Base-by-base conservation (phyloP, 2,888 invertebrate species). In the Matsumyia berberina region DNA sequence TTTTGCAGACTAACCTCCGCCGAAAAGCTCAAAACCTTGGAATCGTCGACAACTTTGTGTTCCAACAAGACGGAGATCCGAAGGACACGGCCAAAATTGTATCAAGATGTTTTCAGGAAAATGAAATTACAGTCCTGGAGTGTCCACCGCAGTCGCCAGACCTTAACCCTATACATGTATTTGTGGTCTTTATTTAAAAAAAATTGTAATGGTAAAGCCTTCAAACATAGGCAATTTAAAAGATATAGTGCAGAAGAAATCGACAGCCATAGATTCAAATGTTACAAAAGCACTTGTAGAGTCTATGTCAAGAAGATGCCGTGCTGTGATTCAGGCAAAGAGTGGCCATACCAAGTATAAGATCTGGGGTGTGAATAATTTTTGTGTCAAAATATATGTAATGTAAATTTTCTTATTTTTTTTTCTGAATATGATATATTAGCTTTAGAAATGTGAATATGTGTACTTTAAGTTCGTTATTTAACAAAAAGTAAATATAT, bases 301-400 rank as follows among this genome's bases (percentile, higher is more conserved):
- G 9, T 35, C 35, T 35, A 35, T 35, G 35, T 2, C 35, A 5
- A 35, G 35, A 9, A 35, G 35, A 35, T 35, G 35, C 35, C 35
- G 35, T 35, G 35, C 35, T 8, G 31, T 31, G 5, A 31, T 31
- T 5, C 31, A 31, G 31, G 31, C 31, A 3, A 31, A 31, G 6
- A 6, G 3, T 5, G 31, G 31, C 6, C 31, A 5, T 31, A 37
- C 37, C n/a, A n/a, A 37, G n/a, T 37, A 37, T 12, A 5, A 7
- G 12, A 7, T 42, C 3, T 42, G 42, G 42, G 42, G 42, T 42
- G 42, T 42, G n/a, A 42, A 42, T 42, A 42, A n/a, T 42, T 42
- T 42, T n/a, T 42, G n/a, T 35, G 31, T 39, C 39, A 24, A 58
- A n/a, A n/a, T n/a, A n/a, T n/a, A n/a, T n/a, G n/a, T n/a, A n/a